phyloP scores from a whole-genome alignment of 2,113 vertebrate species.

The Polypterus bichir region DNA sequence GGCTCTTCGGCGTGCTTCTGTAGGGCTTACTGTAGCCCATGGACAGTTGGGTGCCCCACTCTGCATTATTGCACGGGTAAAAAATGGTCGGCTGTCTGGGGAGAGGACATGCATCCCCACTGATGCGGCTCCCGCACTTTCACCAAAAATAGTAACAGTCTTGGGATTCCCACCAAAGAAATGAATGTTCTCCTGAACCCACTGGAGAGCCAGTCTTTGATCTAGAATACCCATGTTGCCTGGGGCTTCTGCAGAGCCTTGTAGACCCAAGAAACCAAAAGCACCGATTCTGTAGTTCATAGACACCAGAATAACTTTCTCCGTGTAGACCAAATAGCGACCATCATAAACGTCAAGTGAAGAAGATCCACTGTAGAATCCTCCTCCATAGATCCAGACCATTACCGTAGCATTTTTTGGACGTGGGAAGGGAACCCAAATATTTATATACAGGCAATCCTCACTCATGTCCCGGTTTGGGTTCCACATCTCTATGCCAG shows the following conservation, averaged over 20 bases:
- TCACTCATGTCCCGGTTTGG: slow-evolving; percentile 79
- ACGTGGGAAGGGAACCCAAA: slow-evolving; percentile 66
- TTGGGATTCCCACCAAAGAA: slow-evolving; percentile 72
- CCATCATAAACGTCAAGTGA: slow-evolving; percentile 84
- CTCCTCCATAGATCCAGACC: slow-evolving; percentile 86
- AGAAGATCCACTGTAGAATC: slow-evolving; percentile 78
- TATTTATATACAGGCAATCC: slow-evolving; percentile 80
- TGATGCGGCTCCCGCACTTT: slow-evolving; percentile 75
- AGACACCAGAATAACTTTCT: slow-evolving; percentile 70
- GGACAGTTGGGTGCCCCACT: slow-evolving; percentile 75
- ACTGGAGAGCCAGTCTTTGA: slow-evolving; percentile 72
- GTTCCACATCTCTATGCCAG: slow-evolving; percentile 85
- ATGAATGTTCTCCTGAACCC: slow-evolving; percentile 70
- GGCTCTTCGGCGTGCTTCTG: slow-evolving; percentile 66
- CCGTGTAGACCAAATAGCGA: slow-evolving; percentile 64
- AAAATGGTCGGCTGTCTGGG: slow-evolving; percentile 57
- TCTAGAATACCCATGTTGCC: slow-evolving; percentile 79
- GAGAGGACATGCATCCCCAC: slow-evolving; percentile 73
- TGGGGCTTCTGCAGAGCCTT: slow-evolving; percentile 71
- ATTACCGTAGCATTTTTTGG: slow-evolving; percentile 63
- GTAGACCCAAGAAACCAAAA: slow-evolving; percentile 73
- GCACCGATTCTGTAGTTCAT: slow-evolving; percentile 82
- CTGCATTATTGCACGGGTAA: slow-evolving; percentile 70
- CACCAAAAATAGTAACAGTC: slow-evolving; percentile 78
- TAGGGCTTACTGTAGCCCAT: slow-evolving; percentile 64